Conservation (phyloP, 2,888 invertebrate genomes). For the Creontiades dilutus region DNA sequence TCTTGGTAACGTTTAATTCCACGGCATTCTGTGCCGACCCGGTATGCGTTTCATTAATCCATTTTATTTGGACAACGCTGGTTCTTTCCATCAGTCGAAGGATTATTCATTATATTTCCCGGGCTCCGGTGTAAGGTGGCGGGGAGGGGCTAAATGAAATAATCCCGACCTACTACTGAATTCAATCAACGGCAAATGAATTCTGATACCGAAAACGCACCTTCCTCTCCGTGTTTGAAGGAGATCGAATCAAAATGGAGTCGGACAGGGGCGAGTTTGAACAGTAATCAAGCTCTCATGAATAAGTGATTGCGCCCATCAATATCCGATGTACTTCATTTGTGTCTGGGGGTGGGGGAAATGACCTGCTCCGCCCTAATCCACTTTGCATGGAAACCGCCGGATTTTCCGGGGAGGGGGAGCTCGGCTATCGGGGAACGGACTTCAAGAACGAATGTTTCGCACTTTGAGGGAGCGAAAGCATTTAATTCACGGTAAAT, state of each 20-base stretch:
- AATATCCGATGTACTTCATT: constrained; percentile 58
- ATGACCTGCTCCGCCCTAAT: not conserved
- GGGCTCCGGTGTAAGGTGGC: not conserved
- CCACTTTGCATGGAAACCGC: constrained; percentile 37
- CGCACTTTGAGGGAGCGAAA: not conserved
- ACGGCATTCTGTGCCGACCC: too few species aligned
- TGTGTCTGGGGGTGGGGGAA: constrained; percentile 21
- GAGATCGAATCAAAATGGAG: not conserved
- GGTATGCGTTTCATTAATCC: too few species aligned
- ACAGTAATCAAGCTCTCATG: constrained; percentile 55
- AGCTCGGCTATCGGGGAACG: not conserved
- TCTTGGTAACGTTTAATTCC: too few species aligned
- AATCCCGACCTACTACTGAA: not conserved
- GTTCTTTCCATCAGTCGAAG: too few species aligned
- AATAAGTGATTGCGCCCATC: constrained; percentile 60
- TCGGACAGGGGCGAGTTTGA: constrained; percentile 6
- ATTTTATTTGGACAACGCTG: too few species aligned
- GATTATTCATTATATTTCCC: too few species aligned
- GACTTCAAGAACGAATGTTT: not conserved
- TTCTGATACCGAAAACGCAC: not conserved
- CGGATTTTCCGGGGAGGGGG: too few species aligned
- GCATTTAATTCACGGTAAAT: too few species aligned
- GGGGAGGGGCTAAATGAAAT: not conserved
- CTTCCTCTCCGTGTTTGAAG: not conserved
- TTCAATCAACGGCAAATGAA: not conserved